phyloP scores from a whole-genome alignment of 2,888 invertebrate species.

The Drosophila demipolita region DNA sequence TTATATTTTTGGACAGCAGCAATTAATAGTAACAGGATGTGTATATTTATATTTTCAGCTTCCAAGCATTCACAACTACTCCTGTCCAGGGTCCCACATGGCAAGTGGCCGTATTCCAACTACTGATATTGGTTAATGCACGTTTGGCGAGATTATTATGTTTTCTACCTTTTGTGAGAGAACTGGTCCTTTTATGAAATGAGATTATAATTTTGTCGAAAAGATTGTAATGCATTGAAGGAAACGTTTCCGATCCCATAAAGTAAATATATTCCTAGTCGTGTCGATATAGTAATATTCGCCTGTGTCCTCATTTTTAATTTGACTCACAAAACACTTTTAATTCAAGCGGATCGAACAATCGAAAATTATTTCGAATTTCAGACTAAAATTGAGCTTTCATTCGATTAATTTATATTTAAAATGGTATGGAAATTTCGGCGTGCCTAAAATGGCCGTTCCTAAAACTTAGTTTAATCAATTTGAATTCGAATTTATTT shows the following conservation, averaged over 20 bases:
- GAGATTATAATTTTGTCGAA: not conserved
- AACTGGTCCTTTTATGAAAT: not conserved
- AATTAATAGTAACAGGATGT: conserved; percentile 83
- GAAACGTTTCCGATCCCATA: not conserved
- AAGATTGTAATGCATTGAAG: not conserved
- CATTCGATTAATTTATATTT: not conserved
- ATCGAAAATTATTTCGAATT: not conserved
- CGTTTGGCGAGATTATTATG: conserved; percentile 19
- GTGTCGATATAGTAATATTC: not conserved
- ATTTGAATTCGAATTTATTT: not conserved
- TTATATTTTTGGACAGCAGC: conserved; percentile 83
- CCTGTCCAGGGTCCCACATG: conserved; percentile 40
- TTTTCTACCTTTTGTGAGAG: conserved; percentile 16
- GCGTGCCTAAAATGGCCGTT: not conserved
- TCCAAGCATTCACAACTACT: conserved; percentile 32
- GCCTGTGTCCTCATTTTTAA: not conserved
- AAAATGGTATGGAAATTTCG: not conserved
- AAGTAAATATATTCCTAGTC: not conserved
- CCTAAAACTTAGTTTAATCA: not conserved
- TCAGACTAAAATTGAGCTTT: not conserved
- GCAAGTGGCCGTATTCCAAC: conserved; percentile 31
- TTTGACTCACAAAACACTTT: no score
- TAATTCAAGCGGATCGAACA: not conserved
- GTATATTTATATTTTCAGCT: conserved; percentile 56
- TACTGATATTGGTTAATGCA: not conserved